Conservation (phyloP, 2,797 vertebrate species). For the Setipinna tenuifilis region DNA sequence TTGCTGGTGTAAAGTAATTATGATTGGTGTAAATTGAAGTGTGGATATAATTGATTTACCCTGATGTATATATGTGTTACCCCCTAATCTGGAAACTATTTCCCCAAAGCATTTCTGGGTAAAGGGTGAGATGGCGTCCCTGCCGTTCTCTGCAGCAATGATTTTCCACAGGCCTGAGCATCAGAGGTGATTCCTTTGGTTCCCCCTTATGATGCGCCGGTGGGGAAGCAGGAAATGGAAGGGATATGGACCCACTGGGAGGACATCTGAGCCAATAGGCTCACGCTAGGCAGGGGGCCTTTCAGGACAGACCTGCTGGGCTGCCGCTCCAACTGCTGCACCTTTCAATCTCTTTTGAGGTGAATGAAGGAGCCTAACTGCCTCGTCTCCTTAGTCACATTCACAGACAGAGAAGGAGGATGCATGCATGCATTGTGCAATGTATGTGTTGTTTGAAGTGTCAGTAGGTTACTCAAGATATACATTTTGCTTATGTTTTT, state of each 20-base stretch:
- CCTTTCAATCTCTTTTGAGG: slow-evolving; percentile 39
- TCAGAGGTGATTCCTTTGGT: slow-evolving; percentile 43
- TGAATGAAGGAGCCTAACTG: not conserved
- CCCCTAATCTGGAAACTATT: slow-evolving; percentile 3
- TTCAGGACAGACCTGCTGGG: slow-evolving; percentile 19
- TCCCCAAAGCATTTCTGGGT: not conserved
- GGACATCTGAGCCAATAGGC: slow-evolving; percentile 3
- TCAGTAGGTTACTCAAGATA: too few relatives aligned
- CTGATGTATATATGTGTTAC: not conserved
- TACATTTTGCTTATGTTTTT: too few relatives aligned
- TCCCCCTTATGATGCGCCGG: slow-evolving; percentile 30
- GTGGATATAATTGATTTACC: too few relatives aligned
- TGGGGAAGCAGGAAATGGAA: slow-evolving; percentile 31
- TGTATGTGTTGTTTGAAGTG: not conserved
- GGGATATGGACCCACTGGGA: slow-evolving; percentile 37
- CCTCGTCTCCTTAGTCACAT: not conserved
- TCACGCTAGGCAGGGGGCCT: slow-evolving; percentile 6
- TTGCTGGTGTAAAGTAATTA: not conserved
- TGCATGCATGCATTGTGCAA: not conserved
- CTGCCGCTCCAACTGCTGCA: slow-evolving; percentile 24
- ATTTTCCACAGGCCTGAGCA: slow-evolving; percentile 45
- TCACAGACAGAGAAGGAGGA: not conserved
- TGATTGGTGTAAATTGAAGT: too few relatives aligned
- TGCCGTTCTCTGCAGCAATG: slow-evolving; percentile 20
- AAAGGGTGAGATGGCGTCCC: not conserved